phyloP scores from a whole-genome alignment of 2,797 vertebrate species.

The Cossypha dichroa region DNA sequence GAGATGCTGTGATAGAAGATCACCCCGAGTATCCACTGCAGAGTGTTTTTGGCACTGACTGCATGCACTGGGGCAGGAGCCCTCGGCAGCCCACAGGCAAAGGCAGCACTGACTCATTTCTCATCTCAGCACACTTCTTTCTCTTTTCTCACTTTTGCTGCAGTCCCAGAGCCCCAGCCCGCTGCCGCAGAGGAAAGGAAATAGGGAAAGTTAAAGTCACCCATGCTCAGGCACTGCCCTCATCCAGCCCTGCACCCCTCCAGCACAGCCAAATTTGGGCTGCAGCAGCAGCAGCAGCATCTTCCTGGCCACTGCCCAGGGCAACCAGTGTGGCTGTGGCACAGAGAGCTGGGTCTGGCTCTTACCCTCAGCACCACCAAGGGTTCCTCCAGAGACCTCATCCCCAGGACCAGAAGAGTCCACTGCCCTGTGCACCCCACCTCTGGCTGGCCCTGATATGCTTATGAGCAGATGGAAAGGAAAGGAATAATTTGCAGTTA shows the following conservation, averaged over 20 bases:
- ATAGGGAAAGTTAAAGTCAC: constrained; percentile 69
- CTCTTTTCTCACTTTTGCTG: constrained; percentile 71
- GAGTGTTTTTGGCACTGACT: neutral
- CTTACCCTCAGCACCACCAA: neutral
- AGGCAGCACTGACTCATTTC: constrained; percentile 54
- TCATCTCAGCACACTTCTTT: neutral
- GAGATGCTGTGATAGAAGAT: neutral
- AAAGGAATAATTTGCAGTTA: neutral
- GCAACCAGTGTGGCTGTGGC: accelerated
- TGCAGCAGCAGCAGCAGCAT: neutral
- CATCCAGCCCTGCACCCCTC: neutral
- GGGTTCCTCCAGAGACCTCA: neutral
- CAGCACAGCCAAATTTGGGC: neutral
- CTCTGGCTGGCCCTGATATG: neutral
- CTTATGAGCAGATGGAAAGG: neutral
- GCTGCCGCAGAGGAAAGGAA: constrained; percentile 35
- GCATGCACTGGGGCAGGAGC: accelerated
- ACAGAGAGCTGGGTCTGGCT: neutral
- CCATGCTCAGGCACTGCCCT: constrained; percentile 16
- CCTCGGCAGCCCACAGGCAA: neutral
- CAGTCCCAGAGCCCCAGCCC: neutral
- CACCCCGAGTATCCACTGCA: neutral
- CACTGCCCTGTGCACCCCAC: accelerated
- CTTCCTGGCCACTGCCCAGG: neutral
- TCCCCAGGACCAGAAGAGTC: neutral